These are phyloP conservation scores for Xenus cinereus DNA, from an alignment of 2,113 vertebrate genomes.

Conservation along the genomic window DNA sequence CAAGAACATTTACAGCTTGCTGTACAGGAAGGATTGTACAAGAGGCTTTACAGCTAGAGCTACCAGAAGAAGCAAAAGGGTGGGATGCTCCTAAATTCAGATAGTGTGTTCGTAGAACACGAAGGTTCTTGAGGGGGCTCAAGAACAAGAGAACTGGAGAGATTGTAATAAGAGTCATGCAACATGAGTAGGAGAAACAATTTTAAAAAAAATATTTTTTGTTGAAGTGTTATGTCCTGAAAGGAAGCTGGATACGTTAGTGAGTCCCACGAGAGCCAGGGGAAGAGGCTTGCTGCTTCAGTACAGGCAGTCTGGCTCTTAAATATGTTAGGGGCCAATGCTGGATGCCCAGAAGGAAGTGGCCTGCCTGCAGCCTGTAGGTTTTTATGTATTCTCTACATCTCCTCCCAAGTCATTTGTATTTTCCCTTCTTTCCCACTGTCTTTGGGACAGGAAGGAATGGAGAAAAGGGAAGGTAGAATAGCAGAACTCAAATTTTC, in stretches of 20 bases:
- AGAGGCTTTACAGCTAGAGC: neutral
- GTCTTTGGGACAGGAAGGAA: neutral
- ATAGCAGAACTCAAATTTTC: neutral
- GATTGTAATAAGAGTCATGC: neutral
- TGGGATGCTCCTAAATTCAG: neutral
- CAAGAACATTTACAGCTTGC: neutral
- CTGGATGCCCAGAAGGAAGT: neutral
- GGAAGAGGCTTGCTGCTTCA: neutral
- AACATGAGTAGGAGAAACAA: neutral
- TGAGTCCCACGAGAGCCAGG: neutral
- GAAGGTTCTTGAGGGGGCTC: neutral
- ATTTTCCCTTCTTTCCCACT: neutral
- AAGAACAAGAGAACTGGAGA: neutral
- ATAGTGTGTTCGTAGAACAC: neutral
- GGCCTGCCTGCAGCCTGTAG: rapidly evolving
- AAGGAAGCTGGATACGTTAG: neutral
- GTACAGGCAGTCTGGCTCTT: neutral
- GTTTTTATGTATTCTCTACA: neutral
- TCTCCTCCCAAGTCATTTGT: neutral
- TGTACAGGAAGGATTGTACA: neutral
- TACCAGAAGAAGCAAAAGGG: neutral
- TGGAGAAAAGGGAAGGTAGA: neutral
- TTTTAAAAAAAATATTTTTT: neutral
- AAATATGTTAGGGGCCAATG: neutral
- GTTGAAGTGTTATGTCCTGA: neutral